Evolutionary conservation across 2,797 vertebrate genomes (phyloP).

Genomic region (Bradypodion pumilum): DNA sequence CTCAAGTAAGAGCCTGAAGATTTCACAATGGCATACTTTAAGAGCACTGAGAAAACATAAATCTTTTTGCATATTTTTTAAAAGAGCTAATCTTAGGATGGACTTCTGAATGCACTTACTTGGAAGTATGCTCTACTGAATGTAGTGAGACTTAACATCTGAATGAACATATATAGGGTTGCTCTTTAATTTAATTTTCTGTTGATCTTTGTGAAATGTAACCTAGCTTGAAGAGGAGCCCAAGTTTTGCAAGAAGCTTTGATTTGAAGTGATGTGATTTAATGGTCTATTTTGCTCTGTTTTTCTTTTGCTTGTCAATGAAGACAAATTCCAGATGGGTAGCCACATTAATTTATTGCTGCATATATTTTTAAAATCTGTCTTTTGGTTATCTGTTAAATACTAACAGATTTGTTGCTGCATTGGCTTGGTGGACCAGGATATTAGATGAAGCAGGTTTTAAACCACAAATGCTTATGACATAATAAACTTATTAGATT

Average conservation of each 20-base stretch:
- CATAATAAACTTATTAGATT: background rate
- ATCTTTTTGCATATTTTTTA: background rate
- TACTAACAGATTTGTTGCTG: background rate
- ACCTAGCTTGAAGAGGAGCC: background rate
- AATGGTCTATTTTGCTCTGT: background rate
- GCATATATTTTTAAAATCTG: background rate
- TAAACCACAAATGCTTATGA: background rate
- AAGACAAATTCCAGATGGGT: background rate
- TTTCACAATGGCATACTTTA: background rate
- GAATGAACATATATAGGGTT: background rate
- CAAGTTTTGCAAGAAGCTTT: background rate
- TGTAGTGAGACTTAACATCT: no score
- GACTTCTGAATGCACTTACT: background rate
- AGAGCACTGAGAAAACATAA: background rate
- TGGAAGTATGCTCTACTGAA: background rate
- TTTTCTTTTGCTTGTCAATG: background rate
- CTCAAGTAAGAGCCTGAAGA: background rate
- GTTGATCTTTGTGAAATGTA: background rate
- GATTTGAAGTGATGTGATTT: background rate
- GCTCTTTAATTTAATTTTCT: background rate
- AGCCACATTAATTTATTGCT: background rate
- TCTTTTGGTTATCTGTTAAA: background rate
- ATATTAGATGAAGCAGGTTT: background rate
- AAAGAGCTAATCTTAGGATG: background rate
- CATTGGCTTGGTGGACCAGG: slow-evolving; percentile 1